These are phyloP conservation scores for Lophochroa leadbeateri DNA, from an alignment of 2,113 vertebrate genomes.

Conservation along the genomic window DNA sequence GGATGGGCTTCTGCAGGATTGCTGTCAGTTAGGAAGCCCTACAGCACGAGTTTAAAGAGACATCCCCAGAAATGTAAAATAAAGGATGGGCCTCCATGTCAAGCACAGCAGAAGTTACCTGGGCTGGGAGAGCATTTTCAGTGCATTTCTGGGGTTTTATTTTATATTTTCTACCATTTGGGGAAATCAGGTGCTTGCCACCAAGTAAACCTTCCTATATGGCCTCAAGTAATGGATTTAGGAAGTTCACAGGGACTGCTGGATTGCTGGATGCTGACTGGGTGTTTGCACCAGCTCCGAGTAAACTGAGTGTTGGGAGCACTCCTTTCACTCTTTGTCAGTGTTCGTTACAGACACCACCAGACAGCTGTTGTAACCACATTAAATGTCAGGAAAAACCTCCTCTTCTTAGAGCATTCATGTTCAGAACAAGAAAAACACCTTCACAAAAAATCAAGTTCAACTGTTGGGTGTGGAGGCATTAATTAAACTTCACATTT, in stretches of 20 bases:
- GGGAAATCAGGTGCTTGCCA: neutral
- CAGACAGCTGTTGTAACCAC: neutral
- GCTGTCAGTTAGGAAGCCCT: neutral
- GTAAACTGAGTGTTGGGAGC: neutral
- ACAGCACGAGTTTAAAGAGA: neutral
- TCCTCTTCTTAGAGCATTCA: neutral
- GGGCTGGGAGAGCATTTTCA: rapidly evolving
- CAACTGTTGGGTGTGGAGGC: rapidly evolving
- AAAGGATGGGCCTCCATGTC: neutral
- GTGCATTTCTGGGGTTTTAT: neutral
- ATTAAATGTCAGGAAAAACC: rapidly evolving
- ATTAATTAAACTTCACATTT: neutral
- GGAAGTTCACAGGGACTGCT: neutral
- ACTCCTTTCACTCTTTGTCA: rapidly evolving
- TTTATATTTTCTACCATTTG: neutral
- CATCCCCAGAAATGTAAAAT: neutral
- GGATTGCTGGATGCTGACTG: neutral
- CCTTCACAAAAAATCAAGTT: neutral
- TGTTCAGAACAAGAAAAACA: neutral
- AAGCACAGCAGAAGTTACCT: neutral
- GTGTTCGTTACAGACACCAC: rapidly evolving
- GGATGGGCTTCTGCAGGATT: neutral
- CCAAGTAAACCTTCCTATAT: neutral
- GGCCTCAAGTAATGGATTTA: neutral
- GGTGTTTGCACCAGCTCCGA: neutral